Evolutionary conservation across 2,113 vertebrate species (phyloP).

Genomic region (Acanthochromis polyacanthus): DNA sequence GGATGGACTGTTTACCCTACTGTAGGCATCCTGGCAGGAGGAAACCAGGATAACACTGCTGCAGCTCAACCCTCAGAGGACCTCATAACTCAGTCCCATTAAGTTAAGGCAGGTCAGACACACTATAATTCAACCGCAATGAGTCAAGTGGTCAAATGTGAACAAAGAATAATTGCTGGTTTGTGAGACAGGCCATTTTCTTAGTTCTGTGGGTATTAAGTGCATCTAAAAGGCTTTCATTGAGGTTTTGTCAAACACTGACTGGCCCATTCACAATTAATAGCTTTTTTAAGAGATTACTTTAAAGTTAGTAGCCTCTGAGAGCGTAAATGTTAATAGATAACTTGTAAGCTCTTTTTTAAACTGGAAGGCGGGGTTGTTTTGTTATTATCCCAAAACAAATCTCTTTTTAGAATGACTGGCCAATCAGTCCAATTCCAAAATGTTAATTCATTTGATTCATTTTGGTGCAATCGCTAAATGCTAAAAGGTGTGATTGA

Average conservation of each 20-base stretch:
- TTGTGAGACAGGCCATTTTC: conserved; percentile 22
- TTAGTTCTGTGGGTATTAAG: conserved; percentile 34
- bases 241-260: conserved; percentile 28
- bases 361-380: conserved; percentile 3
- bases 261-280: conserved; percentile 42
- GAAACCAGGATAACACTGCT: conserved; percentile 26
- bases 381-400: conserved; percentile 1
- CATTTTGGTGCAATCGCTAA: background rate
- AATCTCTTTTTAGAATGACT: conserved; percentile 6
- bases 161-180: conserved; percentile 47
- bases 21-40: conserved; percentile 7
- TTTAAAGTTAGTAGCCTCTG: conserved; percentile 35
- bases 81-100: conserved; percentile 61
- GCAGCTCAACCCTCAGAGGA: conserved; percentile 26
- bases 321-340: conserved; percentile 45
- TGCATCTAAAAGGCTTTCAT: conserved; percentile 35
- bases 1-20: conserved; percentile 8
- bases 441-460: conserved; percentile 35
- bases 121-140: conserved; percentile 44
- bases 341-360: conserved; percentile 25
- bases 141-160: conserved; percentile 39
- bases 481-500: too few species aligned
- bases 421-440: conserved; percentile 39
- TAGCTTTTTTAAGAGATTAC: conserved; percentile 38
- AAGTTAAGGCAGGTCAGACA: conserved; percentile 35